Base-by-base conservation (phyloP, 2,113 vertebrate species). In the Sebastes fasciatus region DNA sequence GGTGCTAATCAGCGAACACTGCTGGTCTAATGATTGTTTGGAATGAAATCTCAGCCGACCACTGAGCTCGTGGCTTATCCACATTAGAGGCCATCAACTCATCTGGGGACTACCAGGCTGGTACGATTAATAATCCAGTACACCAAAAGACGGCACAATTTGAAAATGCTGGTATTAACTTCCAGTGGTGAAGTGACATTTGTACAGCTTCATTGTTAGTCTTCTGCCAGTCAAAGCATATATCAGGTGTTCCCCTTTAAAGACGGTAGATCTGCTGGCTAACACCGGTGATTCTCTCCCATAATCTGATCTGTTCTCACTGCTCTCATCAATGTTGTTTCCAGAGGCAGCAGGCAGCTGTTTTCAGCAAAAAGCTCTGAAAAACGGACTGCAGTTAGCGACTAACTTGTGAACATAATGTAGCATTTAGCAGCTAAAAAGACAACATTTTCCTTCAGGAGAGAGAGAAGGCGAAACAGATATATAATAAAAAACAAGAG, bases 11-110 rank as follows among this genome's bases (percentile, higher is more conserved):
- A 86, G 66, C 52, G 66, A 75, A 48, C 11, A 70, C 71, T 76
- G 75, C 68, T 85, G 69, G 52, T 80, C 66, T 65, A 60, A 55
- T 84, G 74, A 86, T 89, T 77, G 72, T 65, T 75, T 73, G 65
- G 17, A 88, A 79, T 80, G 9, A 79, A 79, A 82, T 75, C 60
- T 54, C 64, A 62, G 83, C 77, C 42, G 57, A 88, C 80, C 60
- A 72, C 68, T 46, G 83, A 79, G 86, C 78, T 57, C 42, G 55
- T 72, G 68, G 60, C 61, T 84, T 66, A 82, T 86, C 80, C 67
- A 66, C 74, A 81, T 69, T 72, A 74, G 75, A 65, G 52, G 49
- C 60, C 67, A 76, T 83, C 82, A 71, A 21, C 61, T 80, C 4
- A 43, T 42, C 73, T 79, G 64, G 21, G 34, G 7, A 48, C 57